Evolutionary conservation across 2,113 vertebrate species (phyloP), one percentile per base, ranked within the genome.

Genomic region (Astur gentilis): DNA sequence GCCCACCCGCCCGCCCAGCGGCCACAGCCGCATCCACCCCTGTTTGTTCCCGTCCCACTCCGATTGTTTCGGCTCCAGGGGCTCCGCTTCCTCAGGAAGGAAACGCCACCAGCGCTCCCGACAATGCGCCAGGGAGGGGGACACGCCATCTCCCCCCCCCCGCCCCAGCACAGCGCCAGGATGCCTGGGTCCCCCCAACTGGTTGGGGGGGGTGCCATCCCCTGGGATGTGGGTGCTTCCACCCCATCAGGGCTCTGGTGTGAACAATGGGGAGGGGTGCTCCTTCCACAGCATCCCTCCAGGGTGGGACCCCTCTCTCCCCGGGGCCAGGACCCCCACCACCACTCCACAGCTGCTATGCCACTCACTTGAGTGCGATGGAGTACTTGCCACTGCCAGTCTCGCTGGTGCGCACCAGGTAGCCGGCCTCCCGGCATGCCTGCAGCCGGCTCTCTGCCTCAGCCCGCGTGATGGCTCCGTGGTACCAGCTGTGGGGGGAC

Each of bases 331-430:
- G 25, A 25, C 29, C 55, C 10, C 66, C 47, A 3, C 49, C 49
- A 23, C 49, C 2, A 0, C 15, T 7, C 44, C 8, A 11, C 6
- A 15, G 25, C 10, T 12, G 93, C 99, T 98, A 95, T 98, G 17
- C 13, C 34, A 98, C 99, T 99, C 97, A 99, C 99, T 99, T 99
- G 25, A 99, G 98, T 9, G 99, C 99, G 12, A 99, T 99, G 97
- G 99, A 99, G 97, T 99, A 99, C 87, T 99, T 99, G 98, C 99
- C 99, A 97, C 98, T 99, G 70, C 99, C 99, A 3, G 98, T 99
- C 98, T 99, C 99, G 49, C 99, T 99, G 97, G 99, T 99, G 78
- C 99, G 98, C 96, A 99, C 99, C 94, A 99, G 98, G 98, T 99
- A 99, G 32, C 98, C 99, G 44, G 99, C 99, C 87, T 99, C 99